These are phyloP conservation scores for Calosoma granatense DNA, from an alignment of 1,140 invertebrate species.

Conservation along the genomic window DNA sequence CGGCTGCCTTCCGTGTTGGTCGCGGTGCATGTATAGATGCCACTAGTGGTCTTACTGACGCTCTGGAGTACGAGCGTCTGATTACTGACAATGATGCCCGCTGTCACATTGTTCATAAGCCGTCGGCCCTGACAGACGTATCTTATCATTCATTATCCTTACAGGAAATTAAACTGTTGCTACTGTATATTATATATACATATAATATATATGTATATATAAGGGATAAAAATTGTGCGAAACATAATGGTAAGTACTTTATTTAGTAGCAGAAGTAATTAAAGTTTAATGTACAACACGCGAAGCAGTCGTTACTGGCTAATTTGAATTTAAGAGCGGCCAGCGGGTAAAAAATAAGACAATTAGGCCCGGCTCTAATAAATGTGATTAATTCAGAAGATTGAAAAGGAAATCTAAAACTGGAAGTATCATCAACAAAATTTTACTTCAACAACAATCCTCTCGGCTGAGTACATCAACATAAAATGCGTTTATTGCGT, in stretches of 20 bases:
- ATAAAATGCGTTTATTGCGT: too few species aligned
- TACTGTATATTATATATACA: neutral
- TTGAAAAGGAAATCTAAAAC: too few species aligned
- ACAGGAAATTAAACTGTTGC: neutral
- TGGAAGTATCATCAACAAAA: too few species aligned
- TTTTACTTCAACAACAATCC: too few species aligned
- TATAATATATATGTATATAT: neutral
- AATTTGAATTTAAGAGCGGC: conserved; percentile 5
- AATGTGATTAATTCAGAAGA: too few species aligned
- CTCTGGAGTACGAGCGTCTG: conserved; percentile 35
- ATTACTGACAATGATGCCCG: conserved; percentile 33
- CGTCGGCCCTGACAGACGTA: conserved; percentile 20
- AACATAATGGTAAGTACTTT: neutral
- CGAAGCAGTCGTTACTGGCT: neutral
- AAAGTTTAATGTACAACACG: neutral
- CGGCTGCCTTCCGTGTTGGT: conserved; percentile 38
- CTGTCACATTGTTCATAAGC: conserved; percentile 30
- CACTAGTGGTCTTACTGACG: conserved; percentile 36
- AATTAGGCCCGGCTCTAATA: too few species aligned
- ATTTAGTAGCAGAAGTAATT: neutral
- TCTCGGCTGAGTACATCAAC: too few species aligned
- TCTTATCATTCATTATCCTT: neutral
- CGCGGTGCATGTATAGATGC: conserved; percentile 42
- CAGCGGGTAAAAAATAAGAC: too few species aligned
- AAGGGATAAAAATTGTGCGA: neutral